Conservation (phyloP, 2,888 invertebrate genomes). For the Oeneis ivallda region DNA sequence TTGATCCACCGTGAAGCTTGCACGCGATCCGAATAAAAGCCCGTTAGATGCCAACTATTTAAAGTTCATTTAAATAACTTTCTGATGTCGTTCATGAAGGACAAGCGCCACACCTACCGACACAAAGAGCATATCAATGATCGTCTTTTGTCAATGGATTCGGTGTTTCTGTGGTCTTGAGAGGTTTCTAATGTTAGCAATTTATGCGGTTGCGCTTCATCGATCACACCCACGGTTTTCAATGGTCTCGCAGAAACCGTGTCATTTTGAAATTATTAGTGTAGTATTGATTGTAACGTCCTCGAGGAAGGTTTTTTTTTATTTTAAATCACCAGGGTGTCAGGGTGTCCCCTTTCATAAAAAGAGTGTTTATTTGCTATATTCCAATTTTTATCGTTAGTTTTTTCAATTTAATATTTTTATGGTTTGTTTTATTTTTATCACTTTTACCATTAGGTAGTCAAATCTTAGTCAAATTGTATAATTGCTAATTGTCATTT, state of each 20-base stretch:
- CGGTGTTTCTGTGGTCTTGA: slow-evolving; percentile 57
- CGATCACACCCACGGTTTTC: slow-evolving; percentile 64
- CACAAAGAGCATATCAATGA: slow-evolving; percentile 54
- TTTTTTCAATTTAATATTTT: too few relatives aligned
- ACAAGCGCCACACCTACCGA: slow-evolving; percentile 69
- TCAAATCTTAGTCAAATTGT: too few relatives aligned
- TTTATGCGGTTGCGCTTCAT: slow-evolving; percentile 67
- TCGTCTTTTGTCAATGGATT: slow-evolving; percentile 60
- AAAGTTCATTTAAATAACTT: slow-evolving; percentile 66
- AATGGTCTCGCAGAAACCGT: slow-evolving; percentile 51
- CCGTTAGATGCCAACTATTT: slow-evolving; percentile 67
- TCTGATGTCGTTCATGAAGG: slow-evolving; percentile 57
- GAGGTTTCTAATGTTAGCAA: slow-evolving; percentile 64
- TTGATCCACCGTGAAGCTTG: slow-evolving; percentile 71
- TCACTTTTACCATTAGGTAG: too few relatives aligned
- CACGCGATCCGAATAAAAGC: slow-evolving; percentile 65
- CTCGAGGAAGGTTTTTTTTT: too few relatives aligned
- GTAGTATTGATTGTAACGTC: neutral
- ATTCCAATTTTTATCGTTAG: too few relatives aligned
- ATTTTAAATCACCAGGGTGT: too few relatives aligned
- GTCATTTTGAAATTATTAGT: slow-evolving; percentile 51
- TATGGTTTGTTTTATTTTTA: too few relatives aligned
- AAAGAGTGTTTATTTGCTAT: too few relatives aligned
- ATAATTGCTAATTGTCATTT: too few relatives aligned
- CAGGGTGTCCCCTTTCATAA: too few relatives aligned